Conservation (phyloP, 2,113 vertebrate species). For the Ia io region DNA sequence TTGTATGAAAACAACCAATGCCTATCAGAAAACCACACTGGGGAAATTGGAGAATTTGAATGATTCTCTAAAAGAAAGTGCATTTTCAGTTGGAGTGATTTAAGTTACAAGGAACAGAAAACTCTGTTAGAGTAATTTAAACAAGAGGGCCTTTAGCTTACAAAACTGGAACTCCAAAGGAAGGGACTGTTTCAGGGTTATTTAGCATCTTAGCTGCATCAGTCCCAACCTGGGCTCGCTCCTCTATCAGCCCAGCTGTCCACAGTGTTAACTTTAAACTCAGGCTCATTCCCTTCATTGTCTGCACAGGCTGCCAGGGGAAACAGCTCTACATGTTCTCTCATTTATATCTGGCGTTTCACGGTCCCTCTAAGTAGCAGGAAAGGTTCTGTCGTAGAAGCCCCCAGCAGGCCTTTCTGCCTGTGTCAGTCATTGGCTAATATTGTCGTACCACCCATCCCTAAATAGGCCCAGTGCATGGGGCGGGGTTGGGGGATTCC, state of each 20-base stretch:
- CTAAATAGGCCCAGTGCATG: not conserved
- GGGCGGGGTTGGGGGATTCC: not conserved
- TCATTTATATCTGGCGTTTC: not conserved
- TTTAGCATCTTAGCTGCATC: rapidly evolving
- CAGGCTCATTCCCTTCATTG: not conserved
- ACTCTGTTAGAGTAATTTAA: not conserved
- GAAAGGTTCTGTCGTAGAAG: not conserved
- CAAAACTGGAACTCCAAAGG: not conserved
- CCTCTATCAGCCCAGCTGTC: not conserved
- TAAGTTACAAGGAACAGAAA: not conserved
- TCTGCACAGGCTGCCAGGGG: not conserved
- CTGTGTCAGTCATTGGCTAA: too few species aligned
- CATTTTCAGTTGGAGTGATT: not conserved
- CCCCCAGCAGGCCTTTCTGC: not conserved
- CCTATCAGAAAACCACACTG: not conserved
- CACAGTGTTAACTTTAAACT: not conserved
- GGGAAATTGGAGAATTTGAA: not conserved
- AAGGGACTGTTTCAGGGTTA: not conserved
- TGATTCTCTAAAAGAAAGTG: not conserved
- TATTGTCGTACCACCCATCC: not conserved
- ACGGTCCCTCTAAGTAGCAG: not conserved
- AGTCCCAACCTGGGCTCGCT: not conserved
- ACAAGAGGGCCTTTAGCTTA: not conserved
- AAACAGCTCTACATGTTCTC: not conserved
- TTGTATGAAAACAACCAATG: not conserved